These are phyloP conservation scores for Hartigia nigra DNA, from an alignment of 2,888 invertebrate species.

Conservation along the genomic window DNA sequence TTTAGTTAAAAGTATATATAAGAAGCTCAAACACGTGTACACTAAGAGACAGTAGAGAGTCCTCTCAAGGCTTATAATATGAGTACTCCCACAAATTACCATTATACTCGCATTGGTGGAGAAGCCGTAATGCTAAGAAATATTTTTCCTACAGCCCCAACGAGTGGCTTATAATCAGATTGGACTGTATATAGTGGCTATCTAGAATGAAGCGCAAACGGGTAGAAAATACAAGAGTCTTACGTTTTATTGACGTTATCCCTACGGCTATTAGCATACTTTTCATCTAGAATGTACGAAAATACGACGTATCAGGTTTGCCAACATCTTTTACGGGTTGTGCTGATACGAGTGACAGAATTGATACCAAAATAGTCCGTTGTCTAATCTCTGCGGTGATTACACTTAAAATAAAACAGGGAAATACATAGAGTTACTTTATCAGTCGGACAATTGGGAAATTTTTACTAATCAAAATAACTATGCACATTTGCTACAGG, in stretches of 20 bases:
- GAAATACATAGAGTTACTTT: neutral
- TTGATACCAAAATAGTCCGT: neutral
- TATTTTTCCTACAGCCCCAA: no score
- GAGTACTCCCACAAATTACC: no score
- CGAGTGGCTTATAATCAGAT: no score
- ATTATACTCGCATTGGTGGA: no score
- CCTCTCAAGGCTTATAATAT: no score
- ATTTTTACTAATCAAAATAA: neutral
- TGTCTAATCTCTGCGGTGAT: neutral
- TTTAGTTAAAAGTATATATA: no score
- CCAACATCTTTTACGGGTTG: neutral
- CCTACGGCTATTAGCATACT: neutral
- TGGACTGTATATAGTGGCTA: neutral
- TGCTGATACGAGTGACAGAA: neutral
- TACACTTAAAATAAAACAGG: neutral
- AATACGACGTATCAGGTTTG: neutral
- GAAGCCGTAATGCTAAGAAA: no score
- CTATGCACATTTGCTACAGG: neutral
- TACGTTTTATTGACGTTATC: neutral
- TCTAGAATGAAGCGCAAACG: neutral
- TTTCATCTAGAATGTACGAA: neutral
- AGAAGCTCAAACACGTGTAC: no score
- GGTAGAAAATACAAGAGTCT: neutral
- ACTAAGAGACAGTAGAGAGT: no score
- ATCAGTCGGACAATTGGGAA: neutral